Base-by-base conservation (phyloP, 1,140 invertebrate genomes). In the Bombus fervidus region DNA sequence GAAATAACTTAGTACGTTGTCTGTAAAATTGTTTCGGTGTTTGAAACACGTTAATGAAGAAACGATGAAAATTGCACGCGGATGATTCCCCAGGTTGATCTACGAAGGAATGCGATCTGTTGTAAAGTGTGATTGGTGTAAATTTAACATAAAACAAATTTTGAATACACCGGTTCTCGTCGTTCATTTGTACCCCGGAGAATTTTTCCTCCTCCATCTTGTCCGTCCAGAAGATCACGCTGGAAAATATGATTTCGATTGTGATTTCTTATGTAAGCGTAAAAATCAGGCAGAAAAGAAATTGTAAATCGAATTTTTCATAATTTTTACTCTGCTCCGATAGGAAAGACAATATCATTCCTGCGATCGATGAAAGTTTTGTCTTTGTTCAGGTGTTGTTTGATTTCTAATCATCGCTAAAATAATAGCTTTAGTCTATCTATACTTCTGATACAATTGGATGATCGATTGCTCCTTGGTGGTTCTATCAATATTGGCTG, bases 101-200 rank as follows among this genome's bases (percentile, higher is more conserved):
- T 66, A 81, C 76, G 69, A 83, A 72, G 37, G 37, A 34, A 91
- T 85, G 88, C 81, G 79, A 88, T 91, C 90, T 89, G 89, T 91
- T 91, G 90, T 83, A 79, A 90, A 89, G 85, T 90, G 89, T 89
- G 82, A 78, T 89, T 90, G 86, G 84, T 86, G 86, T 86, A 82
- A 86, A 74, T 89, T 91, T 87, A 90, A 91, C 84, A 91, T 91
- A 89, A 91, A 91, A 74, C 78, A 66, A 90, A 91, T 91, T 91
- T 91, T 91, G 87, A 91, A 87, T 91, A 91, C 57, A 87, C 81
- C 13, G 69, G 0, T 25, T 22, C 22, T 53, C 37, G 6, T n/a
- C 47, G 12, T 59, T 69, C 28, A 15, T n/a, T 57, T 25, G 9
- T 12, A 28, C 6, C 64, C 39, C 18, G 25, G 2, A n/a, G 3